A percentile compares a stretch with the other conserved stretches of the same genome.
These are phyloP conservation scores for Drosophila mojavensis DNA, from an alignment of 1,140 invertebrate species.

Conservation along the genomic window DNA sequence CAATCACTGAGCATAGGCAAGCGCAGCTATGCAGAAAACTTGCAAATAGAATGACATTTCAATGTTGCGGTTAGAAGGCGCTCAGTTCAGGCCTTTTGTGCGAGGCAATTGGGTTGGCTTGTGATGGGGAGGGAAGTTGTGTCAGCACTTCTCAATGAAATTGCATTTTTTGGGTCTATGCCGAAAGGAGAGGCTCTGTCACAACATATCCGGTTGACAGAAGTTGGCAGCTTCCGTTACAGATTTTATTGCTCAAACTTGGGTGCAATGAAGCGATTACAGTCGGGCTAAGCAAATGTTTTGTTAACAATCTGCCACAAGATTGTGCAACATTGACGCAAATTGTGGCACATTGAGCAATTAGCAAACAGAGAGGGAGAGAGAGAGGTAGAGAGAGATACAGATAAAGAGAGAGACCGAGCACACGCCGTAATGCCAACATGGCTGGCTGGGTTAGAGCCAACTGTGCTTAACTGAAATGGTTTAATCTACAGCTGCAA, in stretches of 20 bases:
- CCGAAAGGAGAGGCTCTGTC: background rate
- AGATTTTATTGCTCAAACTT: slow-evolving; percentile 36
- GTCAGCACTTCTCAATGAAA: slow-evolving; percentile 24
- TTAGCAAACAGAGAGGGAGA: slow-evolving; percentile 40
- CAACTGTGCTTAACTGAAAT: slow-evolving; percentile 24
- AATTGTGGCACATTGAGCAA: slow-evolving; percentile 62
- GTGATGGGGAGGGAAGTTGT: background rate
- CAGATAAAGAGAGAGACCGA: background rate
- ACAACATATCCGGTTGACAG: slow-evolving; percentile 25
- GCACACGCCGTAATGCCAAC: slow-evolving; percentile 21
- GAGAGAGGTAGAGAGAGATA: background rate
- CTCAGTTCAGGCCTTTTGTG: slow-evolving; percentile 17
- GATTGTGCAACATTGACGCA: slow-evolving; percentile 28
- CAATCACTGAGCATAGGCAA: background rate
- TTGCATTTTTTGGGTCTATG: slow-evolving; percentile 25
- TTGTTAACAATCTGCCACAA: slow-evolving; percentile 38
- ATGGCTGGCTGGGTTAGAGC: slow-evolving; percentile 9
- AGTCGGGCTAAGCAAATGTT: slow-evolving; percentile 53
- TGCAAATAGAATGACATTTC: slow-evolving; percentile 64
- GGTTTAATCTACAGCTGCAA: slow-evolving; percentile 34
- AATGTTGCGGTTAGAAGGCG: slow-evolving; percentile 50
- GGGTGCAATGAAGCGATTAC: slow-evolving; percentile 53
- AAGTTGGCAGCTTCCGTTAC: slow-evolving; percentile 24
- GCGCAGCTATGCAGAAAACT: slow-evolving; percentile 9
- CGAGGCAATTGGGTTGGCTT: slow-evolving; percentile 2